These are phyloP conservation scores for Diprion similis DNA, from an alignment of 1,140 invertebrate genomes.

Conservation along the genomic window DNA sequence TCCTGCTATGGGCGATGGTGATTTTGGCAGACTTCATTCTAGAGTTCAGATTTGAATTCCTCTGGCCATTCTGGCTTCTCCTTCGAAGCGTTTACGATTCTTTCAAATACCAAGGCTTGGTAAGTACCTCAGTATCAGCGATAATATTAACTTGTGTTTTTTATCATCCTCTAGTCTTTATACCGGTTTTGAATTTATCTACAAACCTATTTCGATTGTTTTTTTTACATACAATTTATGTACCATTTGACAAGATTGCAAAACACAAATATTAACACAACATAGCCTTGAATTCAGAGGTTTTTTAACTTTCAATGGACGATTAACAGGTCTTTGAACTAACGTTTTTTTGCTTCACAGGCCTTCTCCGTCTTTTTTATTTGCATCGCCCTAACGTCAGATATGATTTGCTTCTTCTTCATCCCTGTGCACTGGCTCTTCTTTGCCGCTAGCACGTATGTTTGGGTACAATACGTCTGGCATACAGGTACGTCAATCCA, in stretches of 20 bases:
- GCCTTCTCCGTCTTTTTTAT: slow-evolving; percentile 99
- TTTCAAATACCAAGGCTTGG: slow-evolving; percentile 98
- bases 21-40: slow-evolving; percentile 96
- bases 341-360: slow-evolving; percentile 67
- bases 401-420: slow-evolving; percentile 99
- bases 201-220: background rate
- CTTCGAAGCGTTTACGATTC: slow-evolving; percentile 96
- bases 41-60: slow-evolving; percentile 98
- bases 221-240: background rate
- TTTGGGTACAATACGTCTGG: slow-evolving; percentile 99
- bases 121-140: slow-evolving; percentile 84
- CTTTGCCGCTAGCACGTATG: slow-evolving; percentile 97
- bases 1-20: slow-evolving; percentile 94
- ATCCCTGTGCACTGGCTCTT: slow-evolving; percentile 98
- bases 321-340: too few species aligned
- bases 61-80: slow-evolving; percentile 98
- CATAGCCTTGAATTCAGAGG: too few species aligned
- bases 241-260: background rate
- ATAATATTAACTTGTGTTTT: slow-evolving; percentile 94
- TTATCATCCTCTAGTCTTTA: slow-evolving; percentile 71
- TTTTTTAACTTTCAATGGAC: too few species aligned
- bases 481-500: slow-evolving; percentile 82
- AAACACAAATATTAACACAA: too few species aligned
- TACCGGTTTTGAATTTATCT: slow-evolving; percentile 23
- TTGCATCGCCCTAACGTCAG: slow-evolving; percentile 96